A percentile compares a stretch with the other conserved stretches of the same genome.
These are phyloP conservation scores for Apodemus agrarius DNA, from an alignment of 2,797 vertebrate genomes.

Conservation along the genomic window DNA sequence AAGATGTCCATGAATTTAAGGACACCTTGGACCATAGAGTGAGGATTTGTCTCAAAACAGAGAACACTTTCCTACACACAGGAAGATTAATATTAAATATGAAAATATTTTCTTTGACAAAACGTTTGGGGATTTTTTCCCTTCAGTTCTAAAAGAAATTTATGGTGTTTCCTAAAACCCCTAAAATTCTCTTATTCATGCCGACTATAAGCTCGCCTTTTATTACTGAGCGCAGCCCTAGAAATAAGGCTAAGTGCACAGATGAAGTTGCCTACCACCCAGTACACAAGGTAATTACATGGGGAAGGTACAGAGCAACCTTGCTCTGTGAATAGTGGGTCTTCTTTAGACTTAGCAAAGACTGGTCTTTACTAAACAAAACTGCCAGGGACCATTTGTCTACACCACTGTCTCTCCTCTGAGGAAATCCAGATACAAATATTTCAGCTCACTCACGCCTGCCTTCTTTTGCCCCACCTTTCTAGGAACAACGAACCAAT, in stretches of 20 bases:
- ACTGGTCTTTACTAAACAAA: slow-evolving; percentile 35
- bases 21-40: no score
- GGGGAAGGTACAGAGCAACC: neutral
- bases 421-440: slow-evolving; percentile 11
- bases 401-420: neutral
- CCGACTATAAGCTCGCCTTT: neutral
- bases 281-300: neutral
- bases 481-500: slow-evolving; percentile 24
- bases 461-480: neutral
- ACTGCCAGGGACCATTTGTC: neutral
- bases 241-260: neutral
- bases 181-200: neutral
- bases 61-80: neutral
- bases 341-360: slow-evolving; percentile 3
- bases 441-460: neutral
- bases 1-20: neutral
- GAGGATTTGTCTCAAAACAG: neutral
- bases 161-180: neutral
- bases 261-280: neutral
- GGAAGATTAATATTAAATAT: neutral
- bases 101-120: slow-evolving; percentile 32
- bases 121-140: neutral
- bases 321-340: neutral
- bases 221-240: neutral
- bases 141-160: slow-evolving; percentile 50